phyloP scores from a whole-genome alignment of 1,140 invertebrate genomes.

The Tetramorium alpestre region DNA sequence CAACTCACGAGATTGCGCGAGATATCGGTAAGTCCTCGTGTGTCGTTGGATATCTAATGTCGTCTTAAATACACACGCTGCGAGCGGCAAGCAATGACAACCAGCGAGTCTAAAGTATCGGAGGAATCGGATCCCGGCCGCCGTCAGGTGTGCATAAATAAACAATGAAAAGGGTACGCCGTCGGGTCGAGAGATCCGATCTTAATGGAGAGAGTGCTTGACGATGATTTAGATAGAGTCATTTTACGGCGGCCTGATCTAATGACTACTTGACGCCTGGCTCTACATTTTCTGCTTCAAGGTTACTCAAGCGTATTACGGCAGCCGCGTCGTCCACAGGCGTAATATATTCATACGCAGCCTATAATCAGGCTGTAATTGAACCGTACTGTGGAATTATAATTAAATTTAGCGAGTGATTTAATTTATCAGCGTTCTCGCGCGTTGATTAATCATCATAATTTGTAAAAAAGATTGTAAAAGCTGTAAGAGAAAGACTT shows the following conservation, averaged over 20 bases:
- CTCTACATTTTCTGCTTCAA: constrained; percentile 24
- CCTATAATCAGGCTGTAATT: constrained; percentile 5
- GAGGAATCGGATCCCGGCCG: neutral
- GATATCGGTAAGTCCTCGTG: constrained; percentile 55
- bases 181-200: neutral
- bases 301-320: constrained; percentile 24
- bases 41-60: constrained; percentile 25
- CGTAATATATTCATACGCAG: constrained; percentile 27
- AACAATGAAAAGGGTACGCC: constrained; percentile 27
- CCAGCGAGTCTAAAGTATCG: neutral
- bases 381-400: constrained; percentile 1
- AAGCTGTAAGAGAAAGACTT: neutral
- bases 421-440: neutral
- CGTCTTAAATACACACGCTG: constrained; percentile 48
- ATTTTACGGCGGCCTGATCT: constrained; percentile 21
- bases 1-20: constrained; percentile 59
- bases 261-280: constrained; percentile 8
- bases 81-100: neutral
- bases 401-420: constrained; percentile 41
- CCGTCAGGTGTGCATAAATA: constrained; percentile 55
- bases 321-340: neutral
- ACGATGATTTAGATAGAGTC: constrained; percentile 66
- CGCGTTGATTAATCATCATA: constrained; percentile 3
- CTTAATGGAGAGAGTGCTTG: constrained; percentile 22
- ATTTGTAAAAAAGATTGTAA: constrained; percentile 6